These are phyloP conservation scores for Aphyosemion australe DNA, from an alignment of 2,113 vertebrate species.

Conservation along the genomic window DNA sequence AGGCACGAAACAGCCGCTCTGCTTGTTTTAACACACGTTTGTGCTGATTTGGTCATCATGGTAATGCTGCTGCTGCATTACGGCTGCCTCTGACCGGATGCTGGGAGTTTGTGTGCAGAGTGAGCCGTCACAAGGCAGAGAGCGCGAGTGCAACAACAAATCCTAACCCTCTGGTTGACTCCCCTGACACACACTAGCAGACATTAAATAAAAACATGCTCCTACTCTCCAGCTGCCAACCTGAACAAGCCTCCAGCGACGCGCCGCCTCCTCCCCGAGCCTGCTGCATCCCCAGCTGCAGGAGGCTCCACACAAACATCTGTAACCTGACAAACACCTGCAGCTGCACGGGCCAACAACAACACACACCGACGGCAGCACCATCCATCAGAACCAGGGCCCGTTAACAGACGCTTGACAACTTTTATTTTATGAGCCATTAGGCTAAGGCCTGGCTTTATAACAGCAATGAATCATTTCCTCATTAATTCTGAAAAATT, in stretches of 20 bases:
- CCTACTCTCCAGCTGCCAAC: conserved; percentile 16
- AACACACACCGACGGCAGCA: not conserved
- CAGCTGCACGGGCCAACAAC: conserved; percentile 26
- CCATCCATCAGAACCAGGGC: not conserved
- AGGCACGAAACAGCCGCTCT: conserved; percentile 19
- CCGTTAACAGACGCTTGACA: conserved; percentile 34
- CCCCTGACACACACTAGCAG: conserved; percentile 46
- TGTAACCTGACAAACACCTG: conserved; percentile 40
- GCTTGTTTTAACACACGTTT: not conserved
- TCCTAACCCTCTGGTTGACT: conserved; percentile 65
- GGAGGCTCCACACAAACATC: conserved; percentile 31
- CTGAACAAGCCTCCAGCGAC: not conserved
- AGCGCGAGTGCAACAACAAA: conserved; percentile 59
- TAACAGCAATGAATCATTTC: conserved; percentile 53
- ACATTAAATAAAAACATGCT: conserved; percentile 25
- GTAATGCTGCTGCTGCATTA: not conserved
- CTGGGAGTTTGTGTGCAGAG: conserved; percentile 1
- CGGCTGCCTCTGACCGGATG: not conserved
- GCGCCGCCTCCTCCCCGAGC: not conserved
- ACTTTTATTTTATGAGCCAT: conserved; percentile 54
- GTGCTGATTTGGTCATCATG: not conserved
- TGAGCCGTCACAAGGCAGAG: conserved; percentile 39
- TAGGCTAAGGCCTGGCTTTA: conserved; percentile 53
- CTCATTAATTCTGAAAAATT: conserved; percentile 49
- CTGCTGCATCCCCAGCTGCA: conserved; percentile 29